Evolutionary conservation across 2,797 vertebrate species (phyloP).

Genomic region (Zalophus californianus): DNA sequence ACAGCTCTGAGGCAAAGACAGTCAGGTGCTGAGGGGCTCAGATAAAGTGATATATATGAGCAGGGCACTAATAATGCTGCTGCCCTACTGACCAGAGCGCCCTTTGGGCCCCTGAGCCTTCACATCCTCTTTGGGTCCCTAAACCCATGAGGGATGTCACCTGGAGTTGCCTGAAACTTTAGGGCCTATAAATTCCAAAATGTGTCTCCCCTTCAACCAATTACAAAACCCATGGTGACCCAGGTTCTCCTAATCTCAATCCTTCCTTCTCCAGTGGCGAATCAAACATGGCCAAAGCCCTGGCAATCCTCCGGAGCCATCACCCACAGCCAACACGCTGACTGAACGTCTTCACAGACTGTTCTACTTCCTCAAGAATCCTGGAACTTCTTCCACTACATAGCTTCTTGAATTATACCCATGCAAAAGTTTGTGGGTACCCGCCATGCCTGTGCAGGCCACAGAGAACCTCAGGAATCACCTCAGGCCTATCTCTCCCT

Average conservation of each 20-base stretch:
- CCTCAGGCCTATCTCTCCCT: background rate
- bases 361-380: background rate
- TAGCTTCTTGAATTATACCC: background rate
- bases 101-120: background rate
- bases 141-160: background rate
- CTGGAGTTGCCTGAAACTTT: background rate
- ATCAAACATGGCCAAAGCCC: background rate
- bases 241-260: background rate
- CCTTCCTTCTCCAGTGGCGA: background rate
- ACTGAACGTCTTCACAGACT: background rate
- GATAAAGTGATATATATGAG: no score
- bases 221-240: background rate
- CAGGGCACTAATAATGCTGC: background rate
- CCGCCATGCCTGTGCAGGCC: background rate
- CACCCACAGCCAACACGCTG: background rate
- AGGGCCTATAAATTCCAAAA: background rate
- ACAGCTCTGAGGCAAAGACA: background rate
- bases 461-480: background rate
- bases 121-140: background rate
- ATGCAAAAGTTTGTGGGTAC: background rate
- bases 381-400: background rate
- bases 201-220: background rate
- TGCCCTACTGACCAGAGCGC: background rate
- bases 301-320: background rate
- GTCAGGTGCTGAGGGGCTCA: background rate